Conservation (phyloP, 2,888 invertebrate species). For the Drosophila borborema region DNA sequence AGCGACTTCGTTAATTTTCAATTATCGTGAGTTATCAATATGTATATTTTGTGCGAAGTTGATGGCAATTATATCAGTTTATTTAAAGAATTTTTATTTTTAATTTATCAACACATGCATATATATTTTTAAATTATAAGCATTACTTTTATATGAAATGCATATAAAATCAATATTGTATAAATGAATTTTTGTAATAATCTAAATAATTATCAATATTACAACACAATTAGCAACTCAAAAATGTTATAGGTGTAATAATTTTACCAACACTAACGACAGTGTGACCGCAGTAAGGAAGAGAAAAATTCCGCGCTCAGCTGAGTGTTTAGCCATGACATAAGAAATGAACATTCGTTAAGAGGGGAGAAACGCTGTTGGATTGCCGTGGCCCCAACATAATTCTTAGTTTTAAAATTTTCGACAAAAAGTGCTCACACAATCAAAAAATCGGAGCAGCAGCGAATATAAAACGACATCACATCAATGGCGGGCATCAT, state of each 20-base stretch:
- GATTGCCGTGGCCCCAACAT: conserved; percentile 54
- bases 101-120: no score
- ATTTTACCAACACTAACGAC: conserved; percentile 32
- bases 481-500: conserved; percentile 86
- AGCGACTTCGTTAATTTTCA: background rate
- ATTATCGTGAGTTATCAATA: background rate
- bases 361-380: conserved; percentile 68
- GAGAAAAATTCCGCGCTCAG: conserved; percentile 39
- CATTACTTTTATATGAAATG: no score
- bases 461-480: conserved; percentile 35
- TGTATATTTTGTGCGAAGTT: background rate
- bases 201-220: background rate
- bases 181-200: background rate
- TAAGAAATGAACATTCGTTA: conserved; percentile 62
- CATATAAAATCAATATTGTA: no score
- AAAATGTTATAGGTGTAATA: background rate
- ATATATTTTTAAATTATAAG: no score
- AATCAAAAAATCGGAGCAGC: conserved; percentile 35
- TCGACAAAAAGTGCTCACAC: conserved; percentile 53
- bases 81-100: no score
- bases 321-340: conserved; percentile 56
- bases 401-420: conserved; percentile 54
- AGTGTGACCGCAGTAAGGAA: conserved; percentile 48
- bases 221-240: background rate
- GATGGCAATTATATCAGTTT: background rate